phyloP scores from a whole-genome alignment of 2,113 vertebrate genomes.

The Ophthalmolycus amberensis region DNA sequence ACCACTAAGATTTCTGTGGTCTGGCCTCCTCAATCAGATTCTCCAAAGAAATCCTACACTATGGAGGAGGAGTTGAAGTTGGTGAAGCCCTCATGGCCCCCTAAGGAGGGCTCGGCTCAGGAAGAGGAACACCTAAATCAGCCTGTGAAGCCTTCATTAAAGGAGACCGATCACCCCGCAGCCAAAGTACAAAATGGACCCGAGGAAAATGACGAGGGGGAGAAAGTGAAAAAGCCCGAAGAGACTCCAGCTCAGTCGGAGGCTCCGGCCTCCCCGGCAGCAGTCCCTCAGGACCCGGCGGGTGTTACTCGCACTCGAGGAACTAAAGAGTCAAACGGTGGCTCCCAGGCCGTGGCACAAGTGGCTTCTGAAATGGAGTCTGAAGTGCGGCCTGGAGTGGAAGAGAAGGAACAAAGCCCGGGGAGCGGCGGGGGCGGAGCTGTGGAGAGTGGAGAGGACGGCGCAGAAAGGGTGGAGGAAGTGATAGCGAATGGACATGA shows the following conservation, averaged over 20 bases:
- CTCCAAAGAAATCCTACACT: slow-evolving; percentile 83
- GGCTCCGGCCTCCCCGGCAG: not conserved
- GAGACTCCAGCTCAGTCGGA: slow-evolving; percentile 33
- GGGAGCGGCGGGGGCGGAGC: slow-evolving; percentile 16
- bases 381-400: slow-evolving; percentile 53
- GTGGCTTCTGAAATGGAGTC: slow-evolving; percentile 48
- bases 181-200: slow-evolving; percentile 54
- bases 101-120: slow-evolving; percentile 72
- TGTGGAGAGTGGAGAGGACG: slow-evolving; percentile 24
- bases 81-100: slow-evolving; percentile 91
- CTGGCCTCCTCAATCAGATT: slow-evolving; percentile 92
- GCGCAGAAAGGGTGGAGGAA: slow-evolving; percentile 35
- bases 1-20: slow-evolving; percentile 89
- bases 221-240: slow-evolving; percentile 33
- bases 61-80: slow-evolving; percentile 88
- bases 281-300: not conserved
- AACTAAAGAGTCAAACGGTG: slow-evolving; percentile 47
- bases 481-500: slow-evolving; percentile 60
- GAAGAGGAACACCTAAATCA: slow-evolving; percentile 51
- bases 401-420: slow-evolving; percentile 56
- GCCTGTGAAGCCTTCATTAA: slow-evolving; percentile 47
- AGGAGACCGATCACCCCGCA: slow-evolving; percentile 62
- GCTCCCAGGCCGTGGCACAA: slow-evolving; percentile 35
- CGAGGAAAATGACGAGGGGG: slow-evolving; percentile 21
- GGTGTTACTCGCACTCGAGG: slow-evolving; percentile 38